A percentile compares a stretch with the other conserved stretches of the same genome.
phyloP scores from a whole-genome alignment of 2,797 vertebrate species.

The Thalassophryne amazonica region DNA sequence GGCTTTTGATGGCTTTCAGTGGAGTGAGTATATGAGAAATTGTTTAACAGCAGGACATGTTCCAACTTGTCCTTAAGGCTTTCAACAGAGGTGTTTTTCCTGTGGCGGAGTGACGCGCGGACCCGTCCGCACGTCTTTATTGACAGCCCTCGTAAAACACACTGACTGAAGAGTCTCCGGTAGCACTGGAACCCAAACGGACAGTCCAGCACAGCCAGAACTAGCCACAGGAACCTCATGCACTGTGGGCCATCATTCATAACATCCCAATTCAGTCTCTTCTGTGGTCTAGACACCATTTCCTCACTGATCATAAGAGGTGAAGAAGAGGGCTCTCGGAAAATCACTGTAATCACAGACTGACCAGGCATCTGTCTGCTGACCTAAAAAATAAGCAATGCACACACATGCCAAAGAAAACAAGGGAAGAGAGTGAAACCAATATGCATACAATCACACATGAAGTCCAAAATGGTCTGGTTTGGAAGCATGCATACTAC shows the following conservation, averaged over 20 bases:
- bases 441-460: constrained; percentile 43
- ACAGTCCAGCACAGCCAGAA: not conserved
- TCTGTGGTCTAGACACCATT: constrained; percentile 72
- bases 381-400: constrained; percentile 76
- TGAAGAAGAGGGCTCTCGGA: constrained; percentile 23
- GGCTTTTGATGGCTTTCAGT: no score
- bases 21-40: no score
- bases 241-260: constrained; percentile 27
- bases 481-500: no score
- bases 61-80: no score
- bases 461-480: constrained; percentile 3
- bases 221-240: constrained; percentile 35
- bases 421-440: constrained; percentile 62
- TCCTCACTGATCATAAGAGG: constrained; percentile 65
- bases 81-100: no score
- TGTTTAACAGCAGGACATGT: no score
- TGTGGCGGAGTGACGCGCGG: no score
- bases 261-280: constrained; percentile 64
- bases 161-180: constrained; percentile 14
- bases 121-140: no score
- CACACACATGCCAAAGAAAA: constrained; percentile 74
- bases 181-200: constrained; percentile 21
- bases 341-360: constrained; percentile 65
- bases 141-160: no score
- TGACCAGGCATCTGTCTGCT: constrained; percentile 73